Evolutionary conservation across 2,888 invertebrate genomes (phyloP).

Genomic region (Hydropsyche betteni): DNA sequence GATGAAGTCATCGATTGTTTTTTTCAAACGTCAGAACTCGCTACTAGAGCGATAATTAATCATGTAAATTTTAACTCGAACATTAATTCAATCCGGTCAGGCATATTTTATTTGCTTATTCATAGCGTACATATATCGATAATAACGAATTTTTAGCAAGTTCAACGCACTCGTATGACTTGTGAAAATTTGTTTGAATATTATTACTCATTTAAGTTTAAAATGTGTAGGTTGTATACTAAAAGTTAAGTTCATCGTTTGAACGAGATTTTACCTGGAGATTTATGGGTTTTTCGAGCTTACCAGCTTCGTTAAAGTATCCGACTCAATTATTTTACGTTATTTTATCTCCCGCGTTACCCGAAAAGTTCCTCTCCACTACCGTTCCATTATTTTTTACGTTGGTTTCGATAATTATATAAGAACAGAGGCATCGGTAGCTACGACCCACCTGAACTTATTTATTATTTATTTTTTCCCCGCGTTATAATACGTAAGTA

Average conservation of each 20-base stretch:
- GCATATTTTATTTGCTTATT: background rate
- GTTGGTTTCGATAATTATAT: conserved; percentile 33
- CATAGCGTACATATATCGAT: background rate
- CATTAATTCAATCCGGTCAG: conserved; percentile 12
- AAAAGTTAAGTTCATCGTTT: too few species aligned
- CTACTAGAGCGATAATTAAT: conserved; percentile 19
- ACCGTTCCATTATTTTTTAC: conserved; percentile 36
- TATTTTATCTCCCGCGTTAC: conserved; percentile 34
- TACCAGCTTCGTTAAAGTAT: background rate
- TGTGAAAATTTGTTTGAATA: too few species aligned
- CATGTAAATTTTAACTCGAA: conserved; percentile 15
- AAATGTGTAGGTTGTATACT: too few species aligned
- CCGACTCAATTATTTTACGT: conserved; percentile 25
- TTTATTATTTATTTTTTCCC: too few species aligned
- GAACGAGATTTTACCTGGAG: conserved; percentile 6
- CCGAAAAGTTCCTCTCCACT: conserved; percentile 24
- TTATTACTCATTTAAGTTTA: too few species aligned
- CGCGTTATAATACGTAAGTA: background rate
- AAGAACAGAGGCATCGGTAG: conserved; percentile 27
- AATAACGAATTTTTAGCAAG: background rate
- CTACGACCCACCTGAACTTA: too few species aligned
- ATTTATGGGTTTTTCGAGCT: conserved; percentile 27
- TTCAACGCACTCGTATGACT: too few species aligned
- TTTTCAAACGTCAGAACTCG: background rate
- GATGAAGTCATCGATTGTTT: conserved; percentile 10